Evolutionary conservation across 2,888 invertebrate genomes (phyloP), one percentile per base, ranked within the genome.

Genomic region (Pristionchus arcanus): DNA sequence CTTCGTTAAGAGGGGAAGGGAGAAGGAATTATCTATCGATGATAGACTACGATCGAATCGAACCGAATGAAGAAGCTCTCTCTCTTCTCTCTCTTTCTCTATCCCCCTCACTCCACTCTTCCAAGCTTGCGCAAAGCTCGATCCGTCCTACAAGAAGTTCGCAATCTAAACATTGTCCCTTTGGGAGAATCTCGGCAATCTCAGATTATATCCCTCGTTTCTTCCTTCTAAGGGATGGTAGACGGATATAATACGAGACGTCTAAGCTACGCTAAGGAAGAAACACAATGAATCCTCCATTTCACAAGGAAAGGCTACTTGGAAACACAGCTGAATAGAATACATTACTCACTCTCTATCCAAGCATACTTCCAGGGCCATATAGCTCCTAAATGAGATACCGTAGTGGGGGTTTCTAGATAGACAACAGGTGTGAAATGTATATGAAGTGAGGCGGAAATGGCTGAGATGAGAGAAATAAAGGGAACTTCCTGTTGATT

Each of bases 161-260:
- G 84, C 59, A 85, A 83, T 59, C 59, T 85, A 85, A 85, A 85
- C 84, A 85, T 85, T 59, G 59, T n/a, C 84, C 55, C 84, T 85
- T n/a, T 59, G 55, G 59, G 55, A 74, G 74, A 81, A 81, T 81
- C 81, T 81, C 74, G 37, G 37, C 42, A 74, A 74, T 74, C 81
- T 81, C 81, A 42, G 81, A 81, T 53, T 49, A 49, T 49, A 81
- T 81, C 81, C 28, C n/a, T 19, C 28, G 7, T 21, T 74, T 74
- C 74, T 74, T 74, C 74, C 74, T 21, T 74, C 74, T 21, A 11
- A 85, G 84, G 59, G 83, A 83, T 31, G 55, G 53, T 28, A 83
- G 83, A 5, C 53, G 19, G 28, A 83, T 28, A 81, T 42, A 37
- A n/a, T 25, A 21, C 13, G 81, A 49, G 25, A 83, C 19, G 13